phyloP scores from a whole-genome alignment of 2,113 vertebrate species.

The Oplegnathus fasciatus region DNA sequence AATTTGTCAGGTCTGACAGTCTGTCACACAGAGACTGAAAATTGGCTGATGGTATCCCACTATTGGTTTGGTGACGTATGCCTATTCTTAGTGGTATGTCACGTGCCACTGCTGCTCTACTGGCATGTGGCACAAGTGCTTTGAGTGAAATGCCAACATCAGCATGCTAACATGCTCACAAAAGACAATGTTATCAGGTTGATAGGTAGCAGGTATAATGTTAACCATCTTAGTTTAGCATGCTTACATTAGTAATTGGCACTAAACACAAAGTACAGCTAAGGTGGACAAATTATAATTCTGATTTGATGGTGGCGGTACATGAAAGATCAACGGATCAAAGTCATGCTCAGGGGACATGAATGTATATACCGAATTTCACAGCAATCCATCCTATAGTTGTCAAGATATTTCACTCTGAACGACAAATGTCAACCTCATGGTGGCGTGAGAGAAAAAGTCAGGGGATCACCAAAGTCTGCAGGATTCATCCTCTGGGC shows the following conservation, averaged over 20 bases:
- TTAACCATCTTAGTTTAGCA: not conserved
- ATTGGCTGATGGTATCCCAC: not conserved
- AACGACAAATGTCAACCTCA: no score
- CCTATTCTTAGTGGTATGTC: not conserved
- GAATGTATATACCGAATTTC: no score
- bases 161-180: not conserved
- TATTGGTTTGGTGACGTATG: not conserved
- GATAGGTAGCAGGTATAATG: not conserved
- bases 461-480: no score
- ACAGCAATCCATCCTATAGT: no score
- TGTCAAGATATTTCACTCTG: no score
- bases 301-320: no score
- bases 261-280: no score
- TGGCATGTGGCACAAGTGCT: not conserved
- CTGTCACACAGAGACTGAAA: not conserved
- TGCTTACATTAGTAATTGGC: not conserved
- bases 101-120: not conserved
- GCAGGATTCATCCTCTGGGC: no score
- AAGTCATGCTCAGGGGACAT: no score
- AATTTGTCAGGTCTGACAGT: slow-evolving; percentile 9
- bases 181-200: not conserved
- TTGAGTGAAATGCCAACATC: not conserved
- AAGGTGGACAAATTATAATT: no score
- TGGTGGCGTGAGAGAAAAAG: no score
- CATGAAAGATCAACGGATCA: no score